phyloP scores from a whole-genome alignment of 2,113 vertebrate species.

The Pardalotus punctatus region DNA sequence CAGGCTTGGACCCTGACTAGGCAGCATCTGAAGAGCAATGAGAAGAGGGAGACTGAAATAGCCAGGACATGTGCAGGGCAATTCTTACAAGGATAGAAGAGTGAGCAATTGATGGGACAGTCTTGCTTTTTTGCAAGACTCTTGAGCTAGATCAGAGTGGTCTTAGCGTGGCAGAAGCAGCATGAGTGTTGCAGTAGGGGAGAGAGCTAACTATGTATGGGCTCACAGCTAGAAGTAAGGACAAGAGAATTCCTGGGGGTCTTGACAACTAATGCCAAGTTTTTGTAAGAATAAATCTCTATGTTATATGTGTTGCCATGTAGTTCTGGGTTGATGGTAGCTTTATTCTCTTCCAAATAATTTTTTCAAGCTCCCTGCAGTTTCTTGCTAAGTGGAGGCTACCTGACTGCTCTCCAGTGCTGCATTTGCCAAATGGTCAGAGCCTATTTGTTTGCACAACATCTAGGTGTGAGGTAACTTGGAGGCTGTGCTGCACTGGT shows the following conservation, averaged over 20 bases:
- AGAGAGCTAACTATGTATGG: background rate
- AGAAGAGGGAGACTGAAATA: background rate
- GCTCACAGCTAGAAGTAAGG: background rate
- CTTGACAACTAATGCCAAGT: background rate
- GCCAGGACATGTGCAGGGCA: background rate
- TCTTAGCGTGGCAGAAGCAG: background rate
- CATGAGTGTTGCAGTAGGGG: background rate
- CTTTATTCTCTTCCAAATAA: background rate
- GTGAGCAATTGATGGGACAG: background rate
- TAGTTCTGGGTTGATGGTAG: background rate
- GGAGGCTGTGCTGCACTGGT: background rate
- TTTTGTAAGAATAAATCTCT: background rate
- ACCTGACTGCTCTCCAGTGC: background rate
- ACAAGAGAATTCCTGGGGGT: background rate
- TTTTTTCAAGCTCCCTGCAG: background rate
- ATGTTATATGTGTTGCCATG: background rate
- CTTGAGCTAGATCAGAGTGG: background rate
- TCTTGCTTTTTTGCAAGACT: background rate
- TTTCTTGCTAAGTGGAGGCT: background rate
- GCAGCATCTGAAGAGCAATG: background rate
- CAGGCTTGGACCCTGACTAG: background rate
- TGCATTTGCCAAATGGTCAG: background rate
- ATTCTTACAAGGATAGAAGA: background rate
- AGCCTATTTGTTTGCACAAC: background rate
- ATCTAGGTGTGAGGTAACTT: background rate